A percentile compares a stretch with the other conserved stretches of the same genome.
phyloP scores from a whole-genome alignment of 2,888 invertebrate genomes.

The Baccha elongata region DNA sequence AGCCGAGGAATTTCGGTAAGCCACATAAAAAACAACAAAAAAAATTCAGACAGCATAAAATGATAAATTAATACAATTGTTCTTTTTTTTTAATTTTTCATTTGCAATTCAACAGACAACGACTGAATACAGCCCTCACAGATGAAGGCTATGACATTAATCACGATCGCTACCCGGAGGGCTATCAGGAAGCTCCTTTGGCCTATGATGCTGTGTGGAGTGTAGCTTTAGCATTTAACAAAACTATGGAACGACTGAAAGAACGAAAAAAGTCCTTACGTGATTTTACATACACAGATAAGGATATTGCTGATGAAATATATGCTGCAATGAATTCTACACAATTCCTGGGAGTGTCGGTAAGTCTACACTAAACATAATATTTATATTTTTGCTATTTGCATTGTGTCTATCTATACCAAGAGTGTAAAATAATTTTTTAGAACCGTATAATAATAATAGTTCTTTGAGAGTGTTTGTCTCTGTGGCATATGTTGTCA shows the following conservation, averaged over 20 bases:
- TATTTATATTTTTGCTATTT: too few relatives aligned
- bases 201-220: conserved; percentile 99
- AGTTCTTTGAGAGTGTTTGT: conserved; percentile 37
- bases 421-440: neutral
- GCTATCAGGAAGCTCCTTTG: conserved; percentile 98
- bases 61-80: neutral
- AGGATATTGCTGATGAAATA: conserved; percentile 96
- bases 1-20: conserved; percentile 91
- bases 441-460: neutral
- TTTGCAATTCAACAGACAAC: conserved; percentile 85
- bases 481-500: conserved; percentile 26
- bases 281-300: conserved; percentile 97
- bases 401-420: too few relatives aligned
- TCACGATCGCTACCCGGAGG: conserved; percentile 93
- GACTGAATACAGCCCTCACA: conserved; percentile 91
- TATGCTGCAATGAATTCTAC: conserved; percentile 99
- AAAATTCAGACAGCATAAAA: conserved; percentile 3
- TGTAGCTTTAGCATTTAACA: conserved; percentile 98
- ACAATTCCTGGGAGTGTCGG: conserved; percentile 98
- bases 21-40: conserved; percentile 1
- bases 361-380: conserved; percentile 86
- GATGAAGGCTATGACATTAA: conserved; percentile 93
- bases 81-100: conserved; percentile 31
- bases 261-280: conserved; percentile 91
- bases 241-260: conserved; percentile 94